Conservation (phyloP, 2,888 invertebrate species). For the Mimas tiliae region DNA sequence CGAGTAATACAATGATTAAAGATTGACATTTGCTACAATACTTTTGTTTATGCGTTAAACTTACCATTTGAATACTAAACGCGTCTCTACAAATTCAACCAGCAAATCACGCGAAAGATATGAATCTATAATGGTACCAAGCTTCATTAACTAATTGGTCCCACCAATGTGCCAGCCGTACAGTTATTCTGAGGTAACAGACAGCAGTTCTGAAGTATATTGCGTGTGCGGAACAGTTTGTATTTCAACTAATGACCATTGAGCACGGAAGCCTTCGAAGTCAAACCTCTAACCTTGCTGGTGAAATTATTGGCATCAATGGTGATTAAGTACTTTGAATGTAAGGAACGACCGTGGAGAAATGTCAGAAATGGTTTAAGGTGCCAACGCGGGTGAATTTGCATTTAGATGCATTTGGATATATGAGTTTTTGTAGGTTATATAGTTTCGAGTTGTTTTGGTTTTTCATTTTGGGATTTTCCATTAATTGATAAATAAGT, state of each 20-base stretch:
- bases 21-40: background rate
- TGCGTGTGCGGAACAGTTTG: conserved; percentile 53
- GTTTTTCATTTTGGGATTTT: too few relatives aligned
- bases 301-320: conserved; percentile 51
- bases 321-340: conserved; percentile 1
- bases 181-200: conserved; percentile 48
- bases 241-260: conserved; percentile 51
- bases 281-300: conserved; percentile 57
- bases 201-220: conserved; percentile 36
- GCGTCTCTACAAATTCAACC: background rate
- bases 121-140: conserved; percentile 34
- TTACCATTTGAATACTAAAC: background rate
- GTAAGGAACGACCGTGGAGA: background rate
- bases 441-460: too few relatives aligned
- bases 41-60: background rate
- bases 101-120: conserved; percentile 32
- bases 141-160: conserved; percentile 23
- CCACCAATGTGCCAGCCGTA: conserved; percentile 15
- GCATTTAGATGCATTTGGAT: too few relatives aligned
- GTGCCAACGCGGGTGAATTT: background rate
- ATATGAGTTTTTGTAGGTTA: too few relatives aligned
- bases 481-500: too few relatives aligned
- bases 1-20: background rate
- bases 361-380: background rate
- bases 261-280: conserved; percentile 53